phyloP scores from a whole-genome alignment of 2,797 vertebrate genomes.

The Thamnophis elegans region DNA sequence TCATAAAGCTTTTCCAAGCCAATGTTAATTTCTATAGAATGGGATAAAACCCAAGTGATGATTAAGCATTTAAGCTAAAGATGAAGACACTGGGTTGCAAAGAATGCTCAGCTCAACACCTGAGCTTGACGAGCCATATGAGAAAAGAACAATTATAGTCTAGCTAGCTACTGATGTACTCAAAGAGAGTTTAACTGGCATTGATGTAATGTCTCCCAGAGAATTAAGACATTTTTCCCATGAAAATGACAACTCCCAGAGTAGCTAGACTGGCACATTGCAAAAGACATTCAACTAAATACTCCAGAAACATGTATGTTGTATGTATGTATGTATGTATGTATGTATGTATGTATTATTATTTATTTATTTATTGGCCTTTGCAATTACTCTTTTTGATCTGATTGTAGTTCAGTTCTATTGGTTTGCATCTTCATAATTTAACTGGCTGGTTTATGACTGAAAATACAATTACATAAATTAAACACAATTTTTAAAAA shows the following conservation, averaged over 20 bases:
- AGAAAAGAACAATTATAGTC: not conserved
- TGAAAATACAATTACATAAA: not conserved
- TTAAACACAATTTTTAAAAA: not conserved
- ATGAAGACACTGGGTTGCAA: not conserved
- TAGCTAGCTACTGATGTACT: not conserved
- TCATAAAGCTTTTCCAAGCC: not conserved
- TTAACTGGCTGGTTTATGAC: not conserved
- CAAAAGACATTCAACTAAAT: not conserved
- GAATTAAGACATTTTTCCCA: no score
- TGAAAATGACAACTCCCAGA: not conserved
- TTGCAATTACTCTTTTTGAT: no score
- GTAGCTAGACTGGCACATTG: not conserved
- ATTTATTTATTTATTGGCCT: no score
- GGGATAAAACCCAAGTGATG: not conserved
- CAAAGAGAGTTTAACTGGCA: not conserved
- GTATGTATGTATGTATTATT: no score
- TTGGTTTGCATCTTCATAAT: not conserved
- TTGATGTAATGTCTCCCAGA: not conserved
- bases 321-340: no score
- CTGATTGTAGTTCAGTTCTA: not conserved
- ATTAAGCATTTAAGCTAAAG: not conserved
- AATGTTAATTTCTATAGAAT: not conserved
- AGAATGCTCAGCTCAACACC: not conserved
- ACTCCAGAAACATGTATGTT: no score
- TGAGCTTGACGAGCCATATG: not conserved